Base-by-base conservation (phyloP, 1,140 invertebrate species). In the Drosophila neocordata region DNA sequence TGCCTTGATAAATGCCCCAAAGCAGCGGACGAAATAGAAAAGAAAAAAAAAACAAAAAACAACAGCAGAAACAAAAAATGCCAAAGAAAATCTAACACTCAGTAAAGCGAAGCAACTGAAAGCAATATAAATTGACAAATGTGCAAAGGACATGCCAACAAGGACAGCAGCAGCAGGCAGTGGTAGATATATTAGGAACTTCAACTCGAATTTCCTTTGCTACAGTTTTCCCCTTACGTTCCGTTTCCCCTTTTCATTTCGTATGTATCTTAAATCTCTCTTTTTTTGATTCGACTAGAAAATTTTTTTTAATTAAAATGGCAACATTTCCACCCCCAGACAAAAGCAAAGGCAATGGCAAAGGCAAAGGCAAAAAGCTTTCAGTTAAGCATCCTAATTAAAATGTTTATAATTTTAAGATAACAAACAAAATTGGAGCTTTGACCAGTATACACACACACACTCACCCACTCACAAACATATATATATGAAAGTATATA, bases 271-370 rank as follows among this genome's bases (percentile, higher is more conserved):
- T 31, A 13, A 11, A 13, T 34, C 38, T 18, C 31, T 15, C 15
- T 57, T 57, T 18, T n/a, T 65, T 70, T 62, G 67, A 65, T 69
- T 61, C 66, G 18, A 56, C 31, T 22, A 15, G 9, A 60, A 65
- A 56, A 68, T 62, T 72, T 87, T 72, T 87, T 56, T 85, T 82
- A 88, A 87, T 82, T 82, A 87, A 78, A 82, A 78, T 11, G 38
- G 62, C 41, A 65, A 69, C 63, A 67, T 65, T 79, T 60, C 38
- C 61, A 15, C 41, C 61, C 41, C 41, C 41, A 4, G 18, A 66
- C 60, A 78, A 78, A 67, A 58, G 65, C 67, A 75, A 44, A 1
- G 15, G 41, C 41, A 44, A 44, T 11, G 41, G 41, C 41, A 48
- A 44, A 1, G 38, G 38, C 38, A 41, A 41, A 44, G 41, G 13